These are phyloP conservation scores for Caenorhabditis sp. DNA, from an alignment of 2,888 invertebrate genomes.

Conservation along the genomic window DNA sequence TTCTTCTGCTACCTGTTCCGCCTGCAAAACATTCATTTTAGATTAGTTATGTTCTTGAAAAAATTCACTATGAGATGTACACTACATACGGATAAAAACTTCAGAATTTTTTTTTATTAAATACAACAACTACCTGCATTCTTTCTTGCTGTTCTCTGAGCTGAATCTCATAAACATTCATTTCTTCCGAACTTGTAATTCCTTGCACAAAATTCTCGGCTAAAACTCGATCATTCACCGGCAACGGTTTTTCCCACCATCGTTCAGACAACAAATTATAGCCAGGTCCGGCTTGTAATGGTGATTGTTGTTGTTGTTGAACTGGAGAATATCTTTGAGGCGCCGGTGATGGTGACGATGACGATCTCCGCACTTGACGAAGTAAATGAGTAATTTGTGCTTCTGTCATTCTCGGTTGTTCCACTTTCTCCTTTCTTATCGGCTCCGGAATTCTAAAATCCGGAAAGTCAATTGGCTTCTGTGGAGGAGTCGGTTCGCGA, in stretches of 20 bases:
- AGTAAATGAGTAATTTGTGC: too few species aligned
- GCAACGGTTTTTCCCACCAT: not conserved
- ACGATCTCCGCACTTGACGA: too few species aligned
- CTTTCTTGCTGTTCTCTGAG: not conserved
- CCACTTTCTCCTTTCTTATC: too few species aligned
- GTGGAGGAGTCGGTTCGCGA: too few species aligned
- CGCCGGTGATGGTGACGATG: too few species aligned
- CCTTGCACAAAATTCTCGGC: not conserved
- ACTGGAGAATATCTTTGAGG: too few species aligned
- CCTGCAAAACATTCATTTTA: not conserved
- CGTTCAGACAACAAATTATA: not conserved
- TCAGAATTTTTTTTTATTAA: too few species aligned
- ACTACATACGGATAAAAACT: too few species aligned
- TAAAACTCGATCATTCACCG: not conserved
- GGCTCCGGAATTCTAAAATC: too few species aligned
- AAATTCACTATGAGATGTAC: not conserved
- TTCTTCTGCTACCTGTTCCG: slow-evolving; percentile 11
- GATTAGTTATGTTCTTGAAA: not conserved
- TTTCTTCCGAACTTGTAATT: not conserved
- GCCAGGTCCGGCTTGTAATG: not conserved
- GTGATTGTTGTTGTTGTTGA: too few species aligned
- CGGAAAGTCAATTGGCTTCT: too few species aligned
- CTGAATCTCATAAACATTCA: not conserved
- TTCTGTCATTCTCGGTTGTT: too few species aligned
- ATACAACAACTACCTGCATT: not conserved